A percentile compares a stretch with the other conserved stretches of the same genome.
phyloP scores from a whole-genome alignment of 2,797 vertebrate genomes.

The Picus viridis region DNA sequence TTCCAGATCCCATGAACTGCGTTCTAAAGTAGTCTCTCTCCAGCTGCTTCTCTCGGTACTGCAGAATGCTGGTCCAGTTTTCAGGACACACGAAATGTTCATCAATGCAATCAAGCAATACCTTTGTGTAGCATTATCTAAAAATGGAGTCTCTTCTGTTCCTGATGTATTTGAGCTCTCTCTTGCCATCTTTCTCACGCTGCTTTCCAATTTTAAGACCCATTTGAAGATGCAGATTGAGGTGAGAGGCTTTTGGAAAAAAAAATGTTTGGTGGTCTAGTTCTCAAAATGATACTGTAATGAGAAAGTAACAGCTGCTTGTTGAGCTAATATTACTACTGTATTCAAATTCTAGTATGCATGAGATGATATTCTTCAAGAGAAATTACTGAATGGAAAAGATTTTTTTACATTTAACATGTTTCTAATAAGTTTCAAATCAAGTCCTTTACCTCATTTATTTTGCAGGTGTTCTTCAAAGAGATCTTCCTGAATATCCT shows the following conservation, averaged over 20 bases:
- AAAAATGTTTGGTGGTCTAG: background rate
- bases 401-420: background rate
- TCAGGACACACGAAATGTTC: conserved; percentile 97
- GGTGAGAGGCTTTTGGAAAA: conserved; percentile 76
- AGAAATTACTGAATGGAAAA: background rate
- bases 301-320: background rate
- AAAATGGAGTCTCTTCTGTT: conserved; percentile 96
- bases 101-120: conserved; percentile 98
- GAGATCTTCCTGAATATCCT: conserved; percentile 98
- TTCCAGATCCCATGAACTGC: conserved; percentile 92
- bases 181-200: conserved; percentile 94
- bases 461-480: conserved; percentile 93
- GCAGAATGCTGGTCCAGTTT: conserved; percentile 93
- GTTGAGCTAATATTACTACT: background rate
- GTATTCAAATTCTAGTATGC: background rate
- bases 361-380: background rate
- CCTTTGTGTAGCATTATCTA: conserved; percentile 95
- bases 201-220: conserved; percentile 96
- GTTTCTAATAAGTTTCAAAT: background rate
- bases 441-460: background rate
- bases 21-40: conserved; percentile 95
- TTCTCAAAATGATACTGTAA: background rate
- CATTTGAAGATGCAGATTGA: conserved; percentile 99
- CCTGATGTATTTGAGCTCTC: conserved; percentile 97
- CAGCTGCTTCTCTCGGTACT: conserved; percentile 94